Evolutionary conservation across 2,888 invertebrate genomes (phyloP).

Genomic region (Polydrusus cervinus): DNA sequence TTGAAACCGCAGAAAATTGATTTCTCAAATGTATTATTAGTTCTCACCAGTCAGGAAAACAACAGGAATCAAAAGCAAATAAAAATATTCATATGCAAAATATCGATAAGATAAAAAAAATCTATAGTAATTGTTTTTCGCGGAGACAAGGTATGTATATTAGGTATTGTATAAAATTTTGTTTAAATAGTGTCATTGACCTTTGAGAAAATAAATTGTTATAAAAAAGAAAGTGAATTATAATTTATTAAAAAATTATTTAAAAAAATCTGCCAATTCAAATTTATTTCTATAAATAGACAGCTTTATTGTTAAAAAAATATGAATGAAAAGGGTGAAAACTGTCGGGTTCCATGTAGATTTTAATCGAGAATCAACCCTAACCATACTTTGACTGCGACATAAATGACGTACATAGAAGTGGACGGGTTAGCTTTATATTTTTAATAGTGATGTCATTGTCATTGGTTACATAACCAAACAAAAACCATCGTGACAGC

Average conservation of each 20-base stretch:
- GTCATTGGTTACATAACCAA: too few relatives aligned
- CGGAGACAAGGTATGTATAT: constrained; percentile 12
- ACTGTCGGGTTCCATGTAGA: too few relatives aligned
- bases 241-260: not conserved
- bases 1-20: constrained; percentile 13
- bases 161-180: constrained; percentile 12
- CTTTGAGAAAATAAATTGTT: not conserved
- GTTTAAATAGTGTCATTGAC: not conserved
- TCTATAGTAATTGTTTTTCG: constrained; percentile 27
- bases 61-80: constrained; percentile 21
- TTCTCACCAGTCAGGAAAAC: constrained; percentile 10
- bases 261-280: too few relatives aligned
- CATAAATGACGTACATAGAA: too few relatives aligned
- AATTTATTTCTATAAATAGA: too few relatives aligned
- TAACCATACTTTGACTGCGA: too few relatives aligned
- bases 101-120: constrained; percentile 44
- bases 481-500: too few relatives aligned
- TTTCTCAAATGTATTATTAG: constrained; percentile 4
- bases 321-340: too few relatives aligned
- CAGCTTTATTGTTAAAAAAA: too few relatives aligned
- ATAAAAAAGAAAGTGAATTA: not conserved
- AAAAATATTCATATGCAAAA: constrained; percentile 24
- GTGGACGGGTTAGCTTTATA: too few relatives aligned
- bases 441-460: too few relatives aligned
- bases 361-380: too few relatives aligned